phyloP scores from a whole-genome alignment of 2,888 invertebrate species.

The Phengaris arion region DNA sequence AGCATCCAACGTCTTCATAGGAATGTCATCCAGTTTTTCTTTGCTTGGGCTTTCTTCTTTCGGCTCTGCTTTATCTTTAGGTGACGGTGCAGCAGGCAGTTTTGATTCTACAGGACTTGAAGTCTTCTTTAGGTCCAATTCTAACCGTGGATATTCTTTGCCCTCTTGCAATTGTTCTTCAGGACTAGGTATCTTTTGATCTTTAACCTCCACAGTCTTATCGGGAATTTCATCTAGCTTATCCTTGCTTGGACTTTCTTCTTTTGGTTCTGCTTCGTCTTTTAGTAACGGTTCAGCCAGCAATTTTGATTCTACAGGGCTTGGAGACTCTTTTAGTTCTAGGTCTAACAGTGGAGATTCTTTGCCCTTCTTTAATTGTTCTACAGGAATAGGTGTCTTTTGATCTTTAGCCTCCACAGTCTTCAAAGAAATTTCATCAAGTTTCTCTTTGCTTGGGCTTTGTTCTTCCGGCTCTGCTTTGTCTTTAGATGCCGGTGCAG shows the following conservation, averaged over 20 bases:
- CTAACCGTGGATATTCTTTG: neutral
- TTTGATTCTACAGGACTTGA: neutral
- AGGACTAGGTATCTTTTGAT: too few species aligned
- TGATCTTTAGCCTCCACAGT: neutral
- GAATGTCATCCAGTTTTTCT: too few species aligned
- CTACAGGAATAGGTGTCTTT: constrained; percentile 30
- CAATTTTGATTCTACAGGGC: too few species aligned
- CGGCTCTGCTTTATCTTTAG: too few species aligned
- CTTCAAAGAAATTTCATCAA: neutral
- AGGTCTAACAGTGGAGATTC: neutral
- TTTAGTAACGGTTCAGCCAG: too few species aligned
- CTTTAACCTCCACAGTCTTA: too few species aligned
- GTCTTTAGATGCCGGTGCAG: neutral
- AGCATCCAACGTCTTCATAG: too few species aligned
- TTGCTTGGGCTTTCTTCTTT: too few species aligned
- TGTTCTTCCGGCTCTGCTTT: constrained; percentile 13
- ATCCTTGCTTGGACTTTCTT: too few species aligned
- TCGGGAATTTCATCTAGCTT: too few species aligned
- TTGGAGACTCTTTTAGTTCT: neutral
- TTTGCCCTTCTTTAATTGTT: neutral
- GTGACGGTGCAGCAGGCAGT: neutral
- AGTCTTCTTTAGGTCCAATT: neutral
- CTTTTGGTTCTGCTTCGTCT: too few species aligned
- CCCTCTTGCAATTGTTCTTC: neutral
- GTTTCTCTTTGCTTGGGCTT: neutral